Percentiles rank a stretch among this genome's conserved stretches.
Evolutionary conservation across 2,797 vertebrate species (phyloP).

Genomic region (Gephyroberyx darwinii): DNA sequence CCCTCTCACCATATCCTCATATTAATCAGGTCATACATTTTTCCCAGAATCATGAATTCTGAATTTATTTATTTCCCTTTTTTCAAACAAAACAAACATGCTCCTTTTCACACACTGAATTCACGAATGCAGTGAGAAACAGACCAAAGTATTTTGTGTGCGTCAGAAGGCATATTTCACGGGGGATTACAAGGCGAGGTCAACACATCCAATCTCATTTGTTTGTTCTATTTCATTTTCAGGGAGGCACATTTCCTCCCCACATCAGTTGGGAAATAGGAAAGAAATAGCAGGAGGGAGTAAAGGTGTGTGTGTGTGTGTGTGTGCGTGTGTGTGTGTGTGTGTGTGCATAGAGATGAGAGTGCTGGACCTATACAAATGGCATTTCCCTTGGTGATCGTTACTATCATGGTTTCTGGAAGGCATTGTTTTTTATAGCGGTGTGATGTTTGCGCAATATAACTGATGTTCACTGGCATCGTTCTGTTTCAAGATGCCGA

Average conservation of each 20-base stretch:
- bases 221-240: slow-evolving; percentile 74
- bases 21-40: slow-evolving; percentile 62
- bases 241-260: slow-evolving; percentile 53
- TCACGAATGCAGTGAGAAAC: slow-evolving; percentile 11
- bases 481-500: too few species aligned
- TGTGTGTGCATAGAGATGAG: neutral
- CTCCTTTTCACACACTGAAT: slow-evolving; percentile 8
- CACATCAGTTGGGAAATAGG: slow-evolving; percentile 44
- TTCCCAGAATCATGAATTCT: slow-evolving; percentile 52
- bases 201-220: slow-evolving; percentile 71
- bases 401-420: slow-evolving; percentile 11
- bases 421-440: slow-evolving; percentile 11
- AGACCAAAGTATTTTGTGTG: slow-evolving; percentile 15
- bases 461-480: neutral
- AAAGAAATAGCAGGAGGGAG: slow-evolving; percentile 43
- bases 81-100: slow-evolving; percentile 24
- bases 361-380: neutral
- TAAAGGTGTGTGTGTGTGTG: slow-evolving; percentile 19
- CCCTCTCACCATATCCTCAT: slow-evolving; percentile 27
- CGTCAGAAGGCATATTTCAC: slow-evolving; percentile 47
- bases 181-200: slow-evolving; percentile 69
- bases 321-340: too few species aligned
- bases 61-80: slow-evolving; percentile 13
- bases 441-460: neutral
- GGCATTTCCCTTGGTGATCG: slow-evolving; percentile 20